Evolutionary conservation across 1,140 invertebrate genomes (phyloP).

Genomic region (Zaprionus camerounensis): DNA sequence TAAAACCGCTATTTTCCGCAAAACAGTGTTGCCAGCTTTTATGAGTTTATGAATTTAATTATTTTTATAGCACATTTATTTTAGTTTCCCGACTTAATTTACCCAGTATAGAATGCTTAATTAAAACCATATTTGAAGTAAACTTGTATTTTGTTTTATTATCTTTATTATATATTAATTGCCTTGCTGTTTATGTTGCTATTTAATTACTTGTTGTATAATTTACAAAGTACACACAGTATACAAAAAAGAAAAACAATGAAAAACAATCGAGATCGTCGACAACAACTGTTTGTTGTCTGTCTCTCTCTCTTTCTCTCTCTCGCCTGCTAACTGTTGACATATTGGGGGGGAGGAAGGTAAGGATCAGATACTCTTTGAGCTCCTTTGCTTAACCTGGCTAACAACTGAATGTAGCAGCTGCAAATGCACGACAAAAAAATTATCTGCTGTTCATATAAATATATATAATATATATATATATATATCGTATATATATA

Average conservation of each 20-base stretch:
- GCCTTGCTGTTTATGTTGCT: constrained; percentile 48
- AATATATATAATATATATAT: constrained; percentile 10
- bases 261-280: constrained; percentile 12
- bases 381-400: constrained; percentile 22
- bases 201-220: constrained; percentile 47
- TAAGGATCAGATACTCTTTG: constrained; percentile 32
- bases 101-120: too few relatives aligned
- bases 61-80: too few relatives aligned
- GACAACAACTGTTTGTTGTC: constrained; percentile 15
- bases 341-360: constrained; percentile 2
- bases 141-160: constrained; percentile 34
- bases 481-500: constrained; percentile 31
- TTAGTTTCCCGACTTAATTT: too few relatives aligned
- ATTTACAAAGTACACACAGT: constrained; percentile 51
- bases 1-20: too few relatives aligned
- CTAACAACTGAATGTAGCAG: constrained; percentile 24
- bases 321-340: constrained; percentile 24
- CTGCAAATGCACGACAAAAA: constrained; percentile 9
- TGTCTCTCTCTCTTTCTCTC: not conserved
- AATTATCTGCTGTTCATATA: constrained; percentile 3
- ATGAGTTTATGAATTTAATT: too few relatives aligned
- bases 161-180: constrained; percentile 53
- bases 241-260: constrained; percentile 36
- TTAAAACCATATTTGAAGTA: not conserved
- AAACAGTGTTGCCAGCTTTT: too few relatives aligned